Evolutionary conservation across 2,113 vertebrate species (phyloP).

Genomic region (Balaeniceps rex): DNA sequence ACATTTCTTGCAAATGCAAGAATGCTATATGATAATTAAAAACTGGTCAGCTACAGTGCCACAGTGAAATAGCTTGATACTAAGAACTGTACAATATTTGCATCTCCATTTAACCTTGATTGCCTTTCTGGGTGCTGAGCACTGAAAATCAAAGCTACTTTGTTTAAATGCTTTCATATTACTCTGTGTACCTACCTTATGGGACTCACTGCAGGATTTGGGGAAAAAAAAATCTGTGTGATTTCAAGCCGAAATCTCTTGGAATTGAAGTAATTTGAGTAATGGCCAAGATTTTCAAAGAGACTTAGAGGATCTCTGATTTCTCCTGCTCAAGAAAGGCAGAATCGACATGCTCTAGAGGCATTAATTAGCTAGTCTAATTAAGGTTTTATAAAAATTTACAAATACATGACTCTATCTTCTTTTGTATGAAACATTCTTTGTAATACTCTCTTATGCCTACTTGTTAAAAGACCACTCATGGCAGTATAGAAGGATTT

Average conservation of each 20-base stretch:
- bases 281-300: not conserved
- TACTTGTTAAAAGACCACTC: not conserved
- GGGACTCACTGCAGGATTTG: not conserved
- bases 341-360: not conserved
- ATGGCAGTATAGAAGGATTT: not conserved
- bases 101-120: not conserved
- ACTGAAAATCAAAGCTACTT: not conserved
- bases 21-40: not conserved
- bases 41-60: not conserved
- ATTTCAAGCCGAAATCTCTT: not conserved
- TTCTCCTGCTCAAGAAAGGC: not conserved
- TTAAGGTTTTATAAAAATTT: slow-evolving; percentile 16
- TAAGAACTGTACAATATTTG: not conserved
- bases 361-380: slow-evolving; percentile 37
- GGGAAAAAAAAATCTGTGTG: not conserved
- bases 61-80: not conserved
- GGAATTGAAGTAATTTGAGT: not conserved
- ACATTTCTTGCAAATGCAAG: not conserved
- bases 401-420: not conserved
- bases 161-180: not conserved
- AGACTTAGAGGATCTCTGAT: not conserved
- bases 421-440: not conserved
- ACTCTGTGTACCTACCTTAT: not conserved
- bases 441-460: not conserved
- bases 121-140: not conserved